Evolutionary conservation across 2,113 vertebrate genomes (phyloP), one percentile per base, ranked within the genome.

Genomic region (Ophiodon elongatus): DNA sequence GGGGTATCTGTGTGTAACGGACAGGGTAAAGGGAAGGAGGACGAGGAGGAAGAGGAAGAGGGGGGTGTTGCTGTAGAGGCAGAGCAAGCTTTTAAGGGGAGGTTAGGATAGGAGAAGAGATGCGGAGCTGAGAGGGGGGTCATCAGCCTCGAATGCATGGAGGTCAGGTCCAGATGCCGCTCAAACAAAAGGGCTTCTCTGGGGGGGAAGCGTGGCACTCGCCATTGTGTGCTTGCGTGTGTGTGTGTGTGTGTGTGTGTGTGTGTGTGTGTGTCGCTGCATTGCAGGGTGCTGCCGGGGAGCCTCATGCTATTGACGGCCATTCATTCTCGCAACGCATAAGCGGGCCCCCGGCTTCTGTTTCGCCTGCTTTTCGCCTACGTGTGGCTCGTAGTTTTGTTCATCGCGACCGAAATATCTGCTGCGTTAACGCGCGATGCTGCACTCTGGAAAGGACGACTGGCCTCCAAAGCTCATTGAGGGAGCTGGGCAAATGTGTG

Each of bases 201-300:
- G 96, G 93, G 89, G 96, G 96, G 96, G 97, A 96, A 98, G 97
- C 94, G 96, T 97, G 97, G 97, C 96, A 95, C 95, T 95, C 56
- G 94, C 94, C 96, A 97, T 97, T 96, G 92, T 94, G 87, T 94
- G 91, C 93, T 92, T 93, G 17, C 96, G 92, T 94, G 87, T 6
- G n/a, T 27, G 11, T 56, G 52, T 56, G 50, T 54, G 47, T 52
- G 52, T 56, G 52, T 56, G 52, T 94, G 91, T 94, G 93, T 93
- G 50, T 54, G 47, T 52, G 52, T 56, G 52, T 56, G 52, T 94
- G 91, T 94, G 93, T 93, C 93, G 96, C 97, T 95, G 97, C 97
- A 98, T 97, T 98, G 97, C 97, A 98, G 97, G 96, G 97, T 96
- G 96, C 95, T 96, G 91, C 92, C 76, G 94, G 95, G 96, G 96